Percentiles rank a stretch among this genome's conserved stretches.
Evolutionary conservation across 37 sponge, comb jelly and placozoan genomes (phyloP).

Genomic region (Crambe crambe): DNA sequence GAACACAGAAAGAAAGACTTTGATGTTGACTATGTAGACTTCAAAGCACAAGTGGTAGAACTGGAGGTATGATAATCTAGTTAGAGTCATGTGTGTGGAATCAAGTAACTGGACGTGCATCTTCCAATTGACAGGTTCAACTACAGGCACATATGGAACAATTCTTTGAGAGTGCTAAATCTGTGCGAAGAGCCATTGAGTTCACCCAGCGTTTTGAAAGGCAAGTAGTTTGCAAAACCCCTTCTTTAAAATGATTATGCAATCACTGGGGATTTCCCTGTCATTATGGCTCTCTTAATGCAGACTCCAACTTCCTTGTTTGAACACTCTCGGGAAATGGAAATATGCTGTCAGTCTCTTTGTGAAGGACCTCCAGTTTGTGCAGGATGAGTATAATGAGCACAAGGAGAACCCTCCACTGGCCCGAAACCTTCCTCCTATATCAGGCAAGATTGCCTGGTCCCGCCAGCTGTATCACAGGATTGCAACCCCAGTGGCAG

Average conservation of each 20-base stretch:
- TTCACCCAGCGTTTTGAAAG: conserved; percentile 67
- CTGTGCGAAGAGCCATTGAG: conserved; percentile 47
- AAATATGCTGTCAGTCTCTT: conserved; percentile 56
- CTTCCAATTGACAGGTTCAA: conserved; percentile 39
- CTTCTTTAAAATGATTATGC: too few species aligned
- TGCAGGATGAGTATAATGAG: conserved; percentile 84
- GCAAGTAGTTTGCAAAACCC: conserved; percentile 13
- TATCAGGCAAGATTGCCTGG: conserved; percentile 95
- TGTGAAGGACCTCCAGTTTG: conserved; percentile 79
- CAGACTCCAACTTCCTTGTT: conserved; percentile 73
- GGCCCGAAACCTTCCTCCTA: conserved; percentile 91
- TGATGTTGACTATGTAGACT: conserved; percentile 93
- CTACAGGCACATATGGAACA: conserved; percentile 55
- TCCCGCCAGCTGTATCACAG: conserved; percentile 88
- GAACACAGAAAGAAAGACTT: conserved; percentile 89
- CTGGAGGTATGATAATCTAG: conserved; percentile 43
- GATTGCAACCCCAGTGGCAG: conserved; percentile 82
- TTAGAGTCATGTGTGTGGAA: neutral
- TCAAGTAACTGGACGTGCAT: neutral
- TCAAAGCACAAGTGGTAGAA: conserved; percentile 70
- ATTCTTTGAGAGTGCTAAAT: conserved; percentile 46
- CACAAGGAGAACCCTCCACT: conserved; percentile 86
- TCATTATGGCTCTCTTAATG: too few species aligned
- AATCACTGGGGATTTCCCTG: too few species aligned
- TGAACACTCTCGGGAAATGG: conserved; percentile 72